Evolutionary conservation across 2,797 vertebrate species (phyloP).

Genomic region (Myiothlypis coronata): DNA sequence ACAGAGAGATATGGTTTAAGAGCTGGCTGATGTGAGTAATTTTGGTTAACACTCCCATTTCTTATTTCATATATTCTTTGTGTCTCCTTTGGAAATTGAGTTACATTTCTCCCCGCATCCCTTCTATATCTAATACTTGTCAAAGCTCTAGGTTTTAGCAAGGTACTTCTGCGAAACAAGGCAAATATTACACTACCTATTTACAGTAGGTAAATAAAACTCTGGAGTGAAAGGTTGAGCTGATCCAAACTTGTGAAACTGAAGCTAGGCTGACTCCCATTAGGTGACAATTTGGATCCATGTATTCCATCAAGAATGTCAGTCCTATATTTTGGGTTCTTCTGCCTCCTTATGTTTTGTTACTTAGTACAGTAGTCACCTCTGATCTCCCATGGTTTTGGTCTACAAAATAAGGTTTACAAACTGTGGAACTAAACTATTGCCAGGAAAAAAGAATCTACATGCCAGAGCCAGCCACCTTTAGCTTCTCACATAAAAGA

Average conservation of each 20-base stretch:
- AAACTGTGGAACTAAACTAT: background rate
- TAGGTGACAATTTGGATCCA: background rate
- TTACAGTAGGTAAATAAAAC: background rate
- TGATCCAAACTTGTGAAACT: background rate
- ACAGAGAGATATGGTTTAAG: background rate
- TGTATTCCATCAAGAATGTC: background rate
- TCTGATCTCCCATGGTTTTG: background rate
- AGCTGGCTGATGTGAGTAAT: background rate
- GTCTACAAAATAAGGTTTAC: background rate
- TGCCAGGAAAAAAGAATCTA: background rate
- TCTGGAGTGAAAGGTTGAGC: background rate
- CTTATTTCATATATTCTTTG: background rate
- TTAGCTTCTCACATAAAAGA: background rate
- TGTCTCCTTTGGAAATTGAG: background rate
- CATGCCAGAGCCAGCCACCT: background rate
- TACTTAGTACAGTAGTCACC: background rate
- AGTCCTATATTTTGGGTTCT: background rate
- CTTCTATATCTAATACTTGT: background rate
- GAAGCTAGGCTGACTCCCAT: background rate
- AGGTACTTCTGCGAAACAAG: background rate
- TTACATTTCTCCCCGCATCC: background rate
- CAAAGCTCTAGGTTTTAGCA: background rate
- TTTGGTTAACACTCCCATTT: background rate
- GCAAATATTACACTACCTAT: background rate
- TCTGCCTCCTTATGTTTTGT: background rate